Conservation (phyloP, 2,113 vertebrate species). For the Tamias sibiricus region DNA sequence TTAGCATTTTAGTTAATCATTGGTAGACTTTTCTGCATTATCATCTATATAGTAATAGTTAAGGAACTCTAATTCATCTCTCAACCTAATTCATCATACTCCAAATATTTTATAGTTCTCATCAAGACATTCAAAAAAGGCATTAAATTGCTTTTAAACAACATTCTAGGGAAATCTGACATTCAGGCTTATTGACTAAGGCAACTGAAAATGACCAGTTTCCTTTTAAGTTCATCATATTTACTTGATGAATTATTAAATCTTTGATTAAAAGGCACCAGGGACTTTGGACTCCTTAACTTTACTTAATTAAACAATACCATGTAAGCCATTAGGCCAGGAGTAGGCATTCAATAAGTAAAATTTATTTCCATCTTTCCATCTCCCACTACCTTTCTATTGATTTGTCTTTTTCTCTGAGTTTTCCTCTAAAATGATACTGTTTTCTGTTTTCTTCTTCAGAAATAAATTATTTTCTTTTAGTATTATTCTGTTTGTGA, state of each 20-base stretch:
- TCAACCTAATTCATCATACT: background rate
- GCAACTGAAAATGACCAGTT: conserved; percentile 22
- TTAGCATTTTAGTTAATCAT: conserved; percentile 1
- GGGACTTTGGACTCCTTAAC: background rate
- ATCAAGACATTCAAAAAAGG: background rate
- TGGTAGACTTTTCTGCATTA: background rate
- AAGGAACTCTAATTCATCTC: background rate
- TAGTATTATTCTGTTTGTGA: background rate
- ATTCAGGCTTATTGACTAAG: background rate
- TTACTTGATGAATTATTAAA: conserved; percentile 22
- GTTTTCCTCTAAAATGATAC: conserved; percentile 5
- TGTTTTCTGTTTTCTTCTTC: background rate
- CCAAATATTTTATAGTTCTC: conserved; percentile 2
- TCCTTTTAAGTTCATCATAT: background rate
- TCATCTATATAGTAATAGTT: background rate
- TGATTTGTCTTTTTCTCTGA: conserved; percentile 5
- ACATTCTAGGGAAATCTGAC: background rate
- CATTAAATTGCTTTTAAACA: background rate
- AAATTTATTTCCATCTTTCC: background rate
- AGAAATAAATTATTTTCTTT: background rate
- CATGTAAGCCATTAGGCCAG: background rate
- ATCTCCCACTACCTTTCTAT: background rate
- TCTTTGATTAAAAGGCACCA: background rate
- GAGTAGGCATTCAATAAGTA: background rate
- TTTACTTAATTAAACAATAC: conserved; percentile 3